A percentile compares a stretch with the other conserved stretches of the same genome.
These are phyloP conservation scores for zebrafish (Danio rerio) DNA, from an alignment of 2,113 vertebrate species.

Conservation along the genomic window DNA sequence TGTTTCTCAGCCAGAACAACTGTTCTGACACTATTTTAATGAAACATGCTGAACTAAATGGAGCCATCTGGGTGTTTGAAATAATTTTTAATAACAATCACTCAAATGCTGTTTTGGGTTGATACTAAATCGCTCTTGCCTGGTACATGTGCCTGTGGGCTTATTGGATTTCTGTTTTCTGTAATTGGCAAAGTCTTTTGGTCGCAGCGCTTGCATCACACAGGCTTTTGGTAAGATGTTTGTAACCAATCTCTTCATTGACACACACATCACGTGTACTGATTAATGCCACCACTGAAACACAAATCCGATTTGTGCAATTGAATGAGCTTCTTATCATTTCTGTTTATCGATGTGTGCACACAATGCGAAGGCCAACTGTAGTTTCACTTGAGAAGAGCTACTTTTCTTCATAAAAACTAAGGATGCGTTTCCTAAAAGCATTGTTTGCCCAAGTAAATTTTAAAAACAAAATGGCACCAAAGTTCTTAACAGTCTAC, in stretches of 20 bases:
- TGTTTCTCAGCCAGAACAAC: background rate
- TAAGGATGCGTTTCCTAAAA: no score
- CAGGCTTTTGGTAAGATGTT: background rate
- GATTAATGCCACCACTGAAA: background rate
- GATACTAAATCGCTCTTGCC: slow-evolving; percentile 4
- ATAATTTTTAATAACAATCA: slow-evolving; percentile 26
- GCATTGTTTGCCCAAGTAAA: no score
- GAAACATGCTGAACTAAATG: background rate
- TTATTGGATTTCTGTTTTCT: slow-evolving; percentile 34
- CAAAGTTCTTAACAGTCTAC: no score
- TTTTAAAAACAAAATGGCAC: no score
- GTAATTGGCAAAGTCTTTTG: slow-evolving; percentile 4
- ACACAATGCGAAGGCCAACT: no score
- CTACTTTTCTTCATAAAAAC: no score
- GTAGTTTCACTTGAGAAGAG: no score
- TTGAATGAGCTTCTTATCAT: background rate
- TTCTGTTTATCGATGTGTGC: no score
- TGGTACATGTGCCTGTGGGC: slow-evolving; percentile 16
- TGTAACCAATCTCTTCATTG: background rate
- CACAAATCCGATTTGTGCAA: background rate
- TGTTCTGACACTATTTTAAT: slow-evolving; percentile 6
- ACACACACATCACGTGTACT: background rate
- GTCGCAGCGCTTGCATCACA: slow-evolving; percentile 9
- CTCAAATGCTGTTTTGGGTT: slow-evolving; percentile 15
- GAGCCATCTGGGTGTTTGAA: slow-evolving; percentile 14